phyloP scores from a whole-genome alignment of 2,113 vertebrate genomes.

The Onychostruthus taczanowskii region DNA sequence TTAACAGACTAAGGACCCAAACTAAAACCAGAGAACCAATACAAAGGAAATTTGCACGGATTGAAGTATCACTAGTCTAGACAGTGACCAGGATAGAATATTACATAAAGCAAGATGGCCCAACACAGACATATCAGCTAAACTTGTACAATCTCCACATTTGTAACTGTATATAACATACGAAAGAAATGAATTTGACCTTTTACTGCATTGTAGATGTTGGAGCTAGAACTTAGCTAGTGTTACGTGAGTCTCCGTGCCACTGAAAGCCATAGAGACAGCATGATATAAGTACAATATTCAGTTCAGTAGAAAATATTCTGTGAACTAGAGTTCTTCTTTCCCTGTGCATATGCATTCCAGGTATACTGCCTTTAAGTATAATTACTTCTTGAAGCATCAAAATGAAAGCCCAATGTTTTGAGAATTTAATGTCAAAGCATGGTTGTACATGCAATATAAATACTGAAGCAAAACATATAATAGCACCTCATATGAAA shows the following conservation, averaged over 20 bases:
- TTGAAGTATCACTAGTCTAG: background rate
- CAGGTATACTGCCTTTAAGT: background rate
- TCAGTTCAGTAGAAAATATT: background rate
- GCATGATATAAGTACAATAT: background rate
- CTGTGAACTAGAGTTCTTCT: background rate
- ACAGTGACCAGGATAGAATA: background rate
- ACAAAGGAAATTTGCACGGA: background rate
- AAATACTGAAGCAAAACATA: background rate
- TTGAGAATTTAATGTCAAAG: background rate
- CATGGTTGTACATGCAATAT: background rate
- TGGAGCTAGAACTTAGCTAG: background rate
- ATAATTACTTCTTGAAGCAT: background rate
- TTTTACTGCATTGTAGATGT: background rate
- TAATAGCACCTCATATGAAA: background rate
- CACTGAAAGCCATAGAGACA: background rate
- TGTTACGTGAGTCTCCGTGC: background rate
- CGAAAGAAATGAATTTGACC: background rate
- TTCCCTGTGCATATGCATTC: background rate
- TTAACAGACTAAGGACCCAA: background rate
- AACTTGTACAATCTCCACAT: background rate
- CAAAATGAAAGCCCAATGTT: background rate
- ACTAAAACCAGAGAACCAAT: background rate
- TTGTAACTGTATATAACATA: background rate
- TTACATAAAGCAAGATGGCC: background rate
- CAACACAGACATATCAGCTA: background rate